Conservation (phyloP, 2,888 invertebrate genomes). For the Cenopis cana region DNA sequence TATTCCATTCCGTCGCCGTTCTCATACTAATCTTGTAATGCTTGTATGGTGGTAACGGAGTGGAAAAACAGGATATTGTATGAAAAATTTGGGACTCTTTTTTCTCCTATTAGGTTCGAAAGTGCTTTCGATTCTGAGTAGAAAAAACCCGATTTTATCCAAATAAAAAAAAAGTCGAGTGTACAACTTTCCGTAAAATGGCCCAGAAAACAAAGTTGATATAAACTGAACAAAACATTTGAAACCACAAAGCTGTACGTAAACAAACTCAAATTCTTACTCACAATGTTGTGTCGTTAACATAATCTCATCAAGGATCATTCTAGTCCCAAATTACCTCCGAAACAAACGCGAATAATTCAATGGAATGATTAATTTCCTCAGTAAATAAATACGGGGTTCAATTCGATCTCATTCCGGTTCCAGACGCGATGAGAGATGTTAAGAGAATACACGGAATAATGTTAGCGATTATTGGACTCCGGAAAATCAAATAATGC, state of each 20-base stretch:
- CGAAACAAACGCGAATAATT: slow-evolving; percentile 18
- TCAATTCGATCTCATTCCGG: slow-evolving; percentile 16
- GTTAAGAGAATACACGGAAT: not conserved
- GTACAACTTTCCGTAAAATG: too few relatives aligned
- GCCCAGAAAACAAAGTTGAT: too few relatives aligned
- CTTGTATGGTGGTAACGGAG: too few relatives aligned
- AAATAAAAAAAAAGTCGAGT: too few relatives aligned
- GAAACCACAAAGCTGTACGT: not conserved
- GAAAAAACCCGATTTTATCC: too few relatives aligned
- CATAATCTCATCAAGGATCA: slow-evolving; percentile 6
- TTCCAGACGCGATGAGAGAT: not conserved
- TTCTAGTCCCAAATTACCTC: slow-evolving; percentile 21
- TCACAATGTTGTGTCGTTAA: slow-evolving; percentile 8
- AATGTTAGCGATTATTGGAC: not conserved
- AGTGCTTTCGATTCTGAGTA: too few relatives aligned
- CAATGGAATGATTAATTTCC: slow-evolving; percentile 31
- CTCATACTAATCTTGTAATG: too few relatives aligned
- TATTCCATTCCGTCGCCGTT: too few relatives aligned
- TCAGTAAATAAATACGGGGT: slow-evolving; percentile 28
- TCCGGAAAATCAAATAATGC: not conserved
- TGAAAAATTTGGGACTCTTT: too few relatives aligned
- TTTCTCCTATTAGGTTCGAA: too few relatives aligned
- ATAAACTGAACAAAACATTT: not conserved
- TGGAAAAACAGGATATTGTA: too few relatives aligned
- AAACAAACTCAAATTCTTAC: not conserved